Evolutionary conservation across 1,140 invertebrate species (phyloP).

Genomic region (Mizuhopecten yessoensis): DNA sequence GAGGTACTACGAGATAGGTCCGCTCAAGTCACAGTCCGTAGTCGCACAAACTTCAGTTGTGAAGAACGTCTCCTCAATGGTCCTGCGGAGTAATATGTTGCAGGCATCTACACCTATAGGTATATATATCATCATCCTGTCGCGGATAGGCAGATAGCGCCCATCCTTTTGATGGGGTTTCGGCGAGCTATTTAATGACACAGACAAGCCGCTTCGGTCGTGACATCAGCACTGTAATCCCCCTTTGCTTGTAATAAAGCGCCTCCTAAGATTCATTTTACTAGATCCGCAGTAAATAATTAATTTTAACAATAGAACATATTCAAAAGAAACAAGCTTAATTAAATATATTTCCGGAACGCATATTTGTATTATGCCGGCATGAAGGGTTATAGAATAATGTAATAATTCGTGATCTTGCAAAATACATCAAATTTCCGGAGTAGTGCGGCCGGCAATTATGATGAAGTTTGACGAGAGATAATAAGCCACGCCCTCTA

Average conservation of each 20-base stretch:
- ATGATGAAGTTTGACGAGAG: neutral
- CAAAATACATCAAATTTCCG: constrained; percentile 27
- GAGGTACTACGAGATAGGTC: neutral
- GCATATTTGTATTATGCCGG: neutral
- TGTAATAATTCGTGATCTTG: neutral
- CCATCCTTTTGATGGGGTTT: neutral
- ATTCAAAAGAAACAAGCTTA: constrained; percentile 21
- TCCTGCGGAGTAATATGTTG: constrained; percentile 1
- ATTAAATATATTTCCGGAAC: neutral
- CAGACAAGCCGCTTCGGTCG: neutral
- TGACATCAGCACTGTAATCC: neutral
- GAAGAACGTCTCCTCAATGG: neutral
- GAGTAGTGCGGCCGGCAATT: neutral
- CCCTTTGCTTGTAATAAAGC: neutral
- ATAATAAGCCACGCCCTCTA: constrained; percentile 19
- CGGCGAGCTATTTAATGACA: neutral
- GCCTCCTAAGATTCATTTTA: neutral
- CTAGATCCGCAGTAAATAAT: neutral
- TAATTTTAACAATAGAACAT: neutral
- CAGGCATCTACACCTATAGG: neutral
- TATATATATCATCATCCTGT: constrained; percentile 11
- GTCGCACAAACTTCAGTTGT: neutral
- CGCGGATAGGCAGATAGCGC: constrained; percentile 36
- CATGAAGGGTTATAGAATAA: neutral
- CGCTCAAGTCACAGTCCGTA: neutral